A percentile compares a stretch with the other conserved stretches of the same genome.
phyloP scores from a whole-genome alignment of 2,113 vertebrate genomes.

The Scytalopus superciliaris region DNA sequence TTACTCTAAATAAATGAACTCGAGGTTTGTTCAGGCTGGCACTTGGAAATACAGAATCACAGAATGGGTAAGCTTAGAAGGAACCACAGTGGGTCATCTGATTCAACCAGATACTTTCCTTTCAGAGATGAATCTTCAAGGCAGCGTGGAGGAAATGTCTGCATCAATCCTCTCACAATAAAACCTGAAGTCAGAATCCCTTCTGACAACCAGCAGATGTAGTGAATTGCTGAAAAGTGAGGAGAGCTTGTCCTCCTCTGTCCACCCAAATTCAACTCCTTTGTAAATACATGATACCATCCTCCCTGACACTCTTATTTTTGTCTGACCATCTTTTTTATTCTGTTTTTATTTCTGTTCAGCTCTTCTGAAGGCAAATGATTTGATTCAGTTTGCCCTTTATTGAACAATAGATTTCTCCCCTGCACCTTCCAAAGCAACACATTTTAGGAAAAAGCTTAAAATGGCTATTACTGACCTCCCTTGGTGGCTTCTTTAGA shows the following conservation, averaged over 20 bases:
- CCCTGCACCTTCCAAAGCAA: fast-evolving
- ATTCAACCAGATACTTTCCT: not conserved
- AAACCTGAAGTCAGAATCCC: not conserved
- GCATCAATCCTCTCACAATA: not conserved
- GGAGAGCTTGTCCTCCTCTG: not conserved
- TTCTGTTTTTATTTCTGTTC: not conserved
- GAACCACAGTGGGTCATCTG: not conserved
- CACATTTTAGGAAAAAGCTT: not conserved
- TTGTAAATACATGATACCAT: not conserved
- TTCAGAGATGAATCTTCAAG: not conserved
- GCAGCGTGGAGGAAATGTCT: not conserved
- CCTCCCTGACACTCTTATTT: not conserved
- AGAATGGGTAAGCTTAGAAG: fast-evolving
- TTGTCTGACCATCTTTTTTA: not conserved
- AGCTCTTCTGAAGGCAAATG: not conserved
- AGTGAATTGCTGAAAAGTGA: not conserved
- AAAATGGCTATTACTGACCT: not conserved
- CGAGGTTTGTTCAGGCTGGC: not conserved
- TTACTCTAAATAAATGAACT: conserved; percentile 20
- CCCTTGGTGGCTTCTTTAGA: not conserved
- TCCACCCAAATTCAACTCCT: not conserved
- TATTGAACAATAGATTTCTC: not conserved
- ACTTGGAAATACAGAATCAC: not conserved
- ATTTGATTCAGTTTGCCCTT: not conserved
- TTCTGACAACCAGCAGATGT: not conserved